Conservation (phyloP, 1,140 invertebrate species). For the Caenorhabditis latens region DNA sequence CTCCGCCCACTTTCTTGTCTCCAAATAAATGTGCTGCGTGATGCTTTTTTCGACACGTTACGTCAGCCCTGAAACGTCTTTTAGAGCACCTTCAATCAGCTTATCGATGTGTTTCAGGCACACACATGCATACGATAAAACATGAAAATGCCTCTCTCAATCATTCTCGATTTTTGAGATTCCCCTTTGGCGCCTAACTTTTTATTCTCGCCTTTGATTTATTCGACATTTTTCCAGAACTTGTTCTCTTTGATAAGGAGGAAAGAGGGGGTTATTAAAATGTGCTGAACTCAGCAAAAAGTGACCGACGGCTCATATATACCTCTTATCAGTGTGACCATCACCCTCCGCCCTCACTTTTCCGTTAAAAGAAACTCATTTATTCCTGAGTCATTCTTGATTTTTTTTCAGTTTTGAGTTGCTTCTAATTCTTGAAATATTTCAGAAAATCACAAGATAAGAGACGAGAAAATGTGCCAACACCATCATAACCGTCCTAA, state of each 20-base stretch:
- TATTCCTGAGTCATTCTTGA: neutral
- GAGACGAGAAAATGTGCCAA: conserved; percentile 26
- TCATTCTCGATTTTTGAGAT: neutral
- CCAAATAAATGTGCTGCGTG: conserved; percentile 29
- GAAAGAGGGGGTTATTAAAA: neutral
- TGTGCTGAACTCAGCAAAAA: conserved; percentile 5
- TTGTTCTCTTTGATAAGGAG: neutral
- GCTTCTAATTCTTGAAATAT: neutral
- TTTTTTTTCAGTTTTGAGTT: conserved; percentile 1
- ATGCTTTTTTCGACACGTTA: conserved; percentile 54
- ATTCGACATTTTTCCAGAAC: conserved; percentile 5
- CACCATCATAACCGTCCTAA: conserved; percentile 11
- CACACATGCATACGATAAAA: neutral
- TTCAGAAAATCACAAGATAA: neutral
- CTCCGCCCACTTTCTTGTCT: conserved; percentile 22
- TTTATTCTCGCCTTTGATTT: neutral
- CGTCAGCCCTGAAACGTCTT: conserved; percentile 23
- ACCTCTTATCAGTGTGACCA: neutral
- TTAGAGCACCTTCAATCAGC: conserved; percentile 39
- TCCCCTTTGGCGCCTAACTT: neutral
- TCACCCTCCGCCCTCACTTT: conserved; percentile 1
- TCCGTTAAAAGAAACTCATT: neutral
- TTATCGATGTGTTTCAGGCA: conserved; percentile 41
- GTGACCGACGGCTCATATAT: neutral
- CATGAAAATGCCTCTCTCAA: neutral